Percentiles rank a stretch among this genome's conserved stretches.
Evolutionary conservation across 2,888 invertebrate genomes (phyloP).

Genomic region (Lasioglossum vierecki): DNA sequence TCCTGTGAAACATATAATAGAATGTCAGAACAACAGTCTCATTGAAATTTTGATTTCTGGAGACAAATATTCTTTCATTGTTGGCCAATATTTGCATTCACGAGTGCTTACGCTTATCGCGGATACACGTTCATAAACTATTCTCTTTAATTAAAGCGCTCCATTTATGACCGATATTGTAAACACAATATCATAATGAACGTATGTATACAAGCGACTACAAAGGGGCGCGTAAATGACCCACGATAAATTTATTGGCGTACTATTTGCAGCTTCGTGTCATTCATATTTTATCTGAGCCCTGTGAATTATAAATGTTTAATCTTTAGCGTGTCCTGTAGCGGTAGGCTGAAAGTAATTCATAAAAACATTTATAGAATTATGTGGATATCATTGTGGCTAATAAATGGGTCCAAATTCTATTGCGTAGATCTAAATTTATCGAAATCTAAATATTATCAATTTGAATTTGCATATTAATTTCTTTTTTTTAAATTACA

Average conservation of each 20-base stretch:
- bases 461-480: background rate
- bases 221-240: constrained; percentile 1
- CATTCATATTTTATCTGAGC: background rate
- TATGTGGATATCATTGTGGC: background rate
- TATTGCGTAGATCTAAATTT: too few species aligned
- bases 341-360: background rate
- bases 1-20: background rate
- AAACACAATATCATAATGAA: background rate
- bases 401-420: too few species aligned
- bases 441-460: too few species aligned
- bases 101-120: background rate
- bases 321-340: background rate
- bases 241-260: background rate
- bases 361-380: background rate
- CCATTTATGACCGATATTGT: constrained; percentile 9
- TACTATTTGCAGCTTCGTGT: constrained; percentile 2
- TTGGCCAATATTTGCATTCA: background rate
- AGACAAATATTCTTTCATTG: background rate
- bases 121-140: background rate
- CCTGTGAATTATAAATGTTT: background rate
- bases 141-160: constrained; percentile 13
- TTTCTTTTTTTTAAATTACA: background rate
- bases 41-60: background rate
- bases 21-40: background rate
- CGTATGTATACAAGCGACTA: background rate